Percentiles rank a stretch among this genome's conserved stretches.
These are phyloP conservation scores for Eulithis prunata DNA, from an alignment of 2,888 invertebrate species.

Conservation along the genomic window DNA sequence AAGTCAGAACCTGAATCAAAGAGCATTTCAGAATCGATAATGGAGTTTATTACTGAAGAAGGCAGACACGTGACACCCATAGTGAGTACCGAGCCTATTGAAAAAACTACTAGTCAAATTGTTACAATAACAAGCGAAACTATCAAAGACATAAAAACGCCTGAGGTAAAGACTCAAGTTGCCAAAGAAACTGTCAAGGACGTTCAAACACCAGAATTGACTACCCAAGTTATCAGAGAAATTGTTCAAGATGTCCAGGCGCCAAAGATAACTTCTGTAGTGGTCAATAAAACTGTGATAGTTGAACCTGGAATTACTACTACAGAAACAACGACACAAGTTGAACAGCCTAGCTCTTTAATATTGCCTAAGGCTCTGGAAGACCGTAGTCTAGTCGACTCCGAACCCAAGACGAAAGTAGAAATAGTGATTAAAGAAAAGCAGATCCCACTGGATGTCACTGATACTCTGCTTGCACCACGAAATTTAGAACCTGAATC, in stretches of 20 bases:
- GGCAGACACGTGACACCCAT: slow-evolving; percentile 18
- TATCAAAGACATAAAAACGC: slow-evolving; percentile 4
- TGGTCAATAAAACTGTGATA: background rate
- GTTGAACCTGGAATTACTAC: background rate
- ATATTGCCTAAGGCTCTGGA: too few species aligned
- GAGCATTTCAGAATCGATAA: slow-evolving; percentile 42
- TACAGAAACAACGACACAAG: slow-evolving; percentile 12
- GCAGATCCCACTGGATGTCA: slow-evolving; percentile 12
- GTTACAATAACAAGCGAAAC: slow-evolving; percentile 25
- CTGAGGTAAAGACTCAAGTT: background rate
- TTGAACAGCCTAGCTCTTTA: slow-evolving; percentile 4
- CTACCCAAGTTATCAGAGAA: background rate
- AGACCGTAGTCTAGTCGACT: background rate
- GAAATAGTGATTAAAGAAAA: slow-evolving; percentile 24
- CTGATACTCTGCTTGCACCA: slow-evolving; percentile 11
- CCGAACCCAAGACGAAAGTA: slow-evolving; percentile 15
- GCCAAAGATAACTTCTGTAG: background rate
- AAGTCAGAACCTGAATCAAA: slow-evolving; percentile 28
- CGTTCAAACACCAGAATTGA: slow-evolving; percentile 3
- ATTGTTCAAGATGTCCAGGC: background rate
- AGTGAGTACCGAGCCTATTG: slow-evolving; percentile 16
- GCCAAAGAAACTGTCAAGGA: background rate
- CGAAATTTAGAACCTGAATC: slow-evolving; percentile 26
- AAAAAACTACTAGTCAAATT: slow-evolving; percentile 43
- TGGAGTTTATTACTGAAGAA: slow-evolving; percentile 49